Evolutionary conservation across 2,888 invertebrate species (phyloP).

Genomic region (Melanotus villosus): DNA sequence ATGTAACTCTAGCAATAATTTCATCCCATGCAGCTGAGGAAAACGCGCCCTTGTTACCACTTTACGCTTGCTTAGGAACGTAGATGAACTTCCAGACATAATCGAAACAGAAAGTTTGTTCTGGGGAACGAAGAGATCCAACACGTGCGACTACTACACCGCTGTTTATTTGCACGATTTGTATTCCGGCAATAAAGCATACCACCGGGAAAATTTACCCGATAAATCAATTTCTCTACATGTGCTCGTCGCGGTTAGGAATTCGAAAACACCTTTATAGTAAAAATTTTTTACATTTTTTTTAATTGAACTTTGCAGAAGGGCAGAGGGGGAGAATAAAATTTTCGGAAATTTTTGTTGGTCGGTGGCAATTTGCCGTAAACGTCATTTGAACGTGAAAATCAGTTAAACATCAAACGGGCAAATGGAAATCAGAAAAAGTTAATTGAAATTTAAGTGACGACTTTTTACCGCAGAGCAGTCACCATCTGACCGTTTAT

Average conservation of each 20-base stretch:
- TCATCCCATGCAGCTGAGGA: conserved; percentile 6
- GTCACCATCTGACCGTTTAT: conserved; percentile 62
- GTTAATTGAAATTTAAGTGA: conserved; percentile 57
- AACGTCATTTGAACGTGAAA: conserved; percentile 17
- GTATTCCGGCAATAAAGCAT: conserved; percentile 57
- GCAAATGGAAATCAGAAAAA: conserved; percentile 50
- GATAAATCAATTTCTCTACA: conserved; percentile 60
- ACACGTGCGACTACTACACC: conserved; percentile 51
- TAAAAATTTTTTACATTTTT: background rate
- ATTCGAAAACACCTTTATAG: conserved; percentile 5
- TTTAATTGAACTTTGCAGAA: background rate
- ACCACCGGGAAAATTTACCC: conserved; percentile 50
- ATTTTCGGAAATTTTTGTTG: too few species aligned
- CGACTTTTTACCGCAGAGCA: conserved; percentile 56
- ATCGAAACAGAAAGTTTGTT: conserved; percentile 52
- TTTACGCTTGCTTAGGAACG: conserved; percentile 32
- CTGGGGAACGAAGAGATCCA: conserved; percentile 53
- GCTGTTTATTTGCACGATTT: conserved; percentile 53
- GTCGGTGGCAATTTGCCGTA: conserved; percentile 9
- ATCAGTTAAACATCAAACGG: conserved; percentile 37
- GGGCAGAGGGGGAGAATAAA: background rate
- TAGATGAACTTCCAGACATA: conserved; percentile 48
- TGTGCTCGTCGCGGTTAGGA: conserved; percentile 44
- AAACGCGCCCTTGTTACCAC: background rate
- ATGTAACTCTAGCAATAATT: conserved; percentile 6